phyloP scores from a whole-genome alignment of 1,140 invertebrate genomes.

The Hyles euphorbiae region DNA sequence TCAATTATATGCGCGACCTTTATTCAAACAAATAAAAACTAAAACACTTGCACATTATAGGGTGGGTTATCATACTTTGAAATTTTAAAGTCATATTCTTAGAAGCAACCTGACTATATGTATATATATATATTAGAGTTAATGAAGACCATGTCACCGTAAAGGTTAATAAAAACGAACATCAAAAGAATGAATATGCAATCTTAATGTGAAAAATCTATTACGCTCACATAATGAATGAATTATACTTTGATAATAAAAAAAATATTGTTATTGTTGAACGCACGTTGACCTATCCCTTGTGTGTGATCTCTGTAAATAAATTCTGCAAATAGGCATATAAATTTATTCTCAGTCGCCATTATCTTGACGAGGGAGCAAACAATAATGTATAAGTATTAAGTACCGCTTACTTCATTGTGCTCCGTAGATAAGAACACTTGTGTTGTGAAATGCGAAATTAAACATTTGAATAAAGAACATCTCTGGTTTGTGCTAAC shows the following conservation, averaged over 20 bases:
- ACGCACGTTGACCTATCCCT: constrained; percentile 18
- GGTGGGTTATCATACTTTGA: too few relatives aligned
- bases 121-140: too few relatives aligned
- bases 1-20: too few relatives aligned
- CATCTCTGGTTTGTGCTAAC: neutral
- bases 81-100: too few relatives aligned
- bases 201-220: too few relatives aligned
- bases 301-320: constrained; percentile 29
- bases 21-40: too few relatives aligned
- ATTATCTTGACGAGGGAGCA: constrained; percentile 43
- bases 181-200: too few relatives aligned
- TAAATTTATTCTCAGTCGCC: constrained; percentile 34
- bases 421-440: constrained; percentile 32
- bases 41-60: too few relatives aligned
- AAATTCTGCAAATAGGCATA: constrained; percentile 29
- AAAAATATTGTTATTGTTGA: constrained; percentile 19
- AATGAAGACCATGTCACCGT: too few relatives aligned
- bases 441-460: constrained; percentile 18
- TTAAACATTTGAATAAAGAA: neutral
- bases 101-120: too few relatives aligned
- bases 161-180: too few relatives aligned
- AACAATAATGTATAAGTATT: constrained; percentile 29
- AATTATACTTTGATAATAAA: neutral
- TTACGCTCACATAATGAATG: too few relatives aligned
- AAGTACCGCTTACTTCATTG: constrained; percentile 25